These are phyloP conservation scores for Danio kyathit DNA, from an alignment of 2,797 vertebrate species.

Conservation along the genomic window DNA sequence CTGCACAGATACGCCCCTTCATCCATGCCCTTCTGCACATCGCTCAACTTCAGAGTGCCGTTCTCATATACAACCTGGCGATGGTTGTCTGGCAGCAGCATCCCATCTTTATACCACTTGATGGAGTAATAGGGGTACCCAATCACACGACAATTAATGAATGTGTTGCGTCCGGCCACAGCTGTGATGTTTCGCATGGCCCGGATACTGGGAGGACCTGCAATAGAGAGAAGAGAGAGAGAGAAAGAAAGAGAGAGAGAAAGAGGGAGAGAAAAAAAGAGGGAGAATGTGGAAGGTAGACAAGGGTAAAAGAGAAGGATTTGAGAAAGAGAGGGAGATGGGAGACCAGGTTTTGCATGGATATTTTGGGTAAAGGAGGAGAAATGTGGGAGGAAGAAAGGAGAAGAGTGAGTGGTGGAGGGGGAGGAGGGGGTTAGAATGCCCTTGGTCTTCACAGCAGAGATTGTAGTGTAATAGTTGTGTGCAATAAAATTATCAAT, in stretches of 20 bases:
- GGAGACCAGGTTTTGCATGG: slow-evolving; percentile 6
- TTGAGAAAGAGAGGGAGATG: slow-evolving; percentile 59
- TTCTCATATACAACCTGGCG: slow-evolving; percentile 98
- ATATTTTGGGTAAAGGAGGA: slow-evolving; percentile 28
- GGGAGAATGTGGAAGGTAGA: slow-evolving; percentile 59
- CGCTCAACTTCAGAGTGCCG: slow-evolving; percentile 94
- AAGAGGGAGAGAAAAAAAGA: slow-evolving; percentile 60
- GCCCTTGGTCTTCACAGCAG: slow-evolving; percentile 47
- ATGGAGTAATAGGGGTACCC: slow-evolving; percentile 99
- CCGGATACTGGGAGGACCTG: slow-evolving; percentile 93
- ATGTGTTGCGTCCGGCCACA: slow-evolving; percentile 94
- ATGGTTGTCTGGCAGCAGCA: slow-evolving; percentile 96
- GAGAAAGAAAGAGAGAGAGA: slow-evolving; percentile 71
- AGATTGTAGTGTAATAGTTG: slow-evolving; percentile 38
- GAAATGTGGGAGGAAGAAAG: slow-evolving; percentile 39
- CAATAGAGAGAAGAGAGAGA: slow-evolving; percentile 56
- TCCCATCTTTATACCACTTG: slow-evolving; percentile 97
- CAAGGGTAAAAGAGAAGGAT: slow-evolving; percentile 65
- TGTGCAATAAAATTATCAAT: slow-evolving; percentile 12
- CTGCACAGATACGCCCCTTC: slow-evolving; percentile 97
- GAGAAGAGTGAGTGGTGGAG: slow-evolving; percentile 62
- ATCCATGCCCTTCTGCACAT: slow-evolving; percentile 98
- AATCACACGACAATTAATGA: slow-evolving; percentile 97
- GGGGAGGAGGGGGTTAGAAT: slow-evolving; percentile 60
- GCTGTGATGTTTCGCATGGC: slow-evolving; percentile 96